Percentiles rank a stretch among this genome's conserved stretches.
Evolutionary conservation across 2,113 vertebrate species (phyloP).

Genomic region (Etheostoma spectabile): DNA sequence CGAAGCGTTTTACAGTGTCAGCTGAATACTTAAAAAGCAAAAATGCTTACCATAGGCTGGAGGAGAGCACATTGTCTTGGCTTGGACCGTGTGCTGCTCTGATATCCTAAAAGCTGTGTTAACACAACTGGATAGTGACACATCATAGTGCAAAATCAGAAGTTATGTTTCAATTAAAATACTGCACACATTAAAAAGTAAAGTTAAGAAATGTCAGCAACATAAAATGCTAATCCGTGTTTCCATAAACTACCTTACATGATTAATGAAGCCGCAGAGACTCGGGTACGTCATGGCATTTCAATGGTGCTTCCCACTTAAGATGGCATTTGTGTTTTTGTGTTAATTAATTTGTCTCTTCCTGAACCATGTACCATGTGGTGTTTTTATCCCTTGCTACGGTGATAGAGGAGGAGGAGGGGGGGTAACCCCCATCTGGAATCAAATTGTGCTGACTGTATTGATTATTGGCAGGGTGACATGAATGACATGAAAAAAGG

Average conservation of each 20-base stretch:
- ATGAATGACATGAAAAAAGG: background rate
- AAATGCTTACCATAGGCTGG: constrained; percentile 36
- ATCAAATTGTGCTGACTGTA: background rate
- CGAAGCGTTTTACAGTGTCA: constrained; percentile 25
- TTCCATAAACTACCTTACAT: background rate
- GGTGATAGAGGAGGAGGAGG: background rate
- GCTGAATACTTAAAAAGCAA: constrained; percentile 45
- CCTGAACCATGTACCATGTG: background rate
- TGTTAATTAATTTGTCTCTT: background rate
- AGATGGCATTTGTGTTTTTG: background rate
- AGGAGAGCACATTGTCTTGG: background rate
- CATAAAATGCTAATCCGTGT: background rate
- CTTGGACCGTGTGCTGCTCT: background rate
- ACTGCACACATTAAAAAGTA: background rate
- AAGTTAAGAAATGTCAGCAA: background rate
- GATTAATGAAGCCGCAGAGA: background rate
- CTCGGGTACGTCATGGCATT: background rate
- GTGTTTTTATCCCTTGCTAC: background rate
- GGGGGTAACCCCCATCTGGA: background rate
- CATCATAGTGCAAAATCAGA: background rate
- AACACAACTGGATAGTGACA: background rate
- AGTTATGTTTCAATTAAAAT: background rate
- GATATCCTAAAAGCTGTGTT: constrained; percentile 1
- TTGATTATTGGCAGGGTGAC: background rate
- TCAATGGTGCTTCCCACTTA: background rate